phyloP scores from a whole-genome alignment of 2,113 vertebrate genomes.

The Egretta garzetta region DNA sequence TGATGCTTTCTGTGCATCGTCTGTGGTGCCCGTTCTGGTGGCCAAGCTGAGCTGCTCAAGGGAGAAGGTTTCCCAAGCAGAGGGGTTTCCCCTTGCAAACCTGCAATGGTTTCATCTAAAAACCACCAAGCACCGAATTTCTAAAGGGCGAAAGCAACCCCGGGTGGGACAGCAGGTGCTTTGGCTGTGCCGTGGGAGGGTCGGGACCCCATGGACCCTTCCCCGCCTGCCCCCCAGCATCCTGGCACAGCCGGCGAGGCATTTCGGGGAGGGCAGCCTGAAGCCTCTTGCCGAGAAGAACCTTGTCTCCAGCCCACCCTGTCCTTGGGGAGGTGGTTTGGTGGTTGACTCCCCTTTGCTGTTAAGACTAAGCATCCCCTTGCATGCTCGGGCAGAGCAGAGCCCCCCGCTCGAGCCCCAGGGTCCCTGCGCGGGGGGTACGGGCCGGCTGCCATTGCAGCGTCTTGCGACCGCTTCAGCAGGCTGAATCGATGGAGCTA shows the following conservation, averaged over 20 bases:
- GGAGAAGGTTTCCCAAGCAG: background rate
- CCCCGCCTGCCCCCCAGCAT: accelerated
- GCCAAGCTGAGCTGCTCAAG: background rate
- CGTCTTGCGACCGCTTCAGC: background rate
- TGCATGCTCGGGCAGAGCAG: accelerated
- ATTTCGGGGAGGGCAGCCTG: background rate
- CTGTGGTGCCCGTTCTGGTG: accelerated
- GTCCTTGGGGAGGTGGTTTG: background rate
- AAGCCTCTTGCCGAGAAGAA: background rate
- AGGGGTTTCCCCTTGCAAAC: background rate
- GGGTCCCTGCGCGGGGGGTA: accelerated
- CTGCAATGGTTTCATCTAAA: background rate
- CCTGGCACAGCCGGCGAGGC: too few relatives aligned
- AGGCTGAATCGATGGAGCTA: constrained; percentile 21
- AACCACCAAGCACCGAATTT: background rate
- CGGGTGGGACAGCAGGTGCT: background rate
- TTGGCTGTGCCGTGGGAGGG: accelerated
- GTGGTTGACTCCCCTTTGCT: background rate
- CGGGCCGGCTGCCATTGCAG: background rate
- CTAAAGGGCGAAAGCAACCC: background rate
- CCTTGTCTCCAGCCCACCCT: background rate
- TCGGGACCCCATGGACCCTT: accelerated
- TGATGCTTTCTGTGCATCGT: background rate
- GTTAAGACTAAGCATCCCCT: accelerated
- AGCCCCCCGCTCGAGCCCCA: accelerated